Percentiles rank a stretch among this genome's conserved stretches.
Evolutionary conservation across 2,888 invertebrate species (phyloP).

Genomic region (Dioctria rufipes): DNA sequence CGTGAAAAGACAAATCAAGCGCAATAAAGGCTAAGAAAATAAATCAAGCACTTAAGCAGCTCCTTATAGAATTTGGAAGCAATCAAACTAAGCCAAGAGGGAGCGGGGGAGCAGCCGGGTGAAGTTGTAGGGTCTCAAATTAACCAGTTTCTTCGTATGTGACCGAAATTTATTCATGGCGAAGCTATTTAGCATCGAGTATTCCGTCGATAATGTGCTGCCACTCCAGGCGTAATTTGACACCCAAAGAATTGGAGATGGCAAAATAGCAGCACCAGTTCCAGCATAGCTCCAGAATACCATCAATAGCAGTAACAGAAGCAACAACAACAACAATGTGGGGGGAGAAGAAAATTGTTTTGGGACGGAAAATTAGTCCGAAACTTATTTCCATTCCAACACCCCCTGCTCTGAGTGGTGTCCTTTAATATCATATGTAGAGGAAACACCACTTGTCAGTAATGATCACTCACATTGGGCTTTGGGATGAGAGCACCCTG

Average conservation of each 20-base stretch:
- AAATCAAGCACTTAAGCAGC: conserved; percentile 27
- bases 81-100: background rate
- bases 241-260: conserved; percentile 49
- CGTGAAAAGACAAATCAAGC: background rate
- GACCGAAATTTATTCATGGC: conserved; percentile 50
- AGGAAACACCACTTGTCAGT: conserved; percentile 46
- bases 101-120: background rate
- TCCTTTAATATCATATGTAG: conserved; percentile 49
- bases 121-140: conserved; percentile 1
- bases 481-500: background rate
- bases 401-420: conserved; percentile 31
- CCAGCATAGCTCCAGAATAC: background rate
- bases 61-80: background rate
- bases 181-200: conserved; percentile 48
- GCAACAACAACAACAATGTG: conserved; percentile 23
- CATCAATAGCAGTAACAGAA: no score
- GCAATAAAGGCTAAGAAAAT: conserved; percentile 2
- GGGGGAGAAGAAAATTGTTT: conserved; percentile 44
- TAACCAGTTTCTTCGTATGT: conserved; percentile 47
- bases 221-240: conserved; percentile 46
- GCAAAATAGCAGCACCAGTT: conserved; percentile 28
- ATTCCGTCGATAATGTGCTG: conserved; percentile 41
- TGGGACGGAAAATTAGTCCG: conserved; percentile 51
- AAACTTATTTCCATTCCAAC: conserved; percentile 48
- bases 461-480: conserved; percentile 48